Base-by-base conservation (phyloP, 2,888 invertebrate genomes). In the Hedychridium roseum region DNA sequence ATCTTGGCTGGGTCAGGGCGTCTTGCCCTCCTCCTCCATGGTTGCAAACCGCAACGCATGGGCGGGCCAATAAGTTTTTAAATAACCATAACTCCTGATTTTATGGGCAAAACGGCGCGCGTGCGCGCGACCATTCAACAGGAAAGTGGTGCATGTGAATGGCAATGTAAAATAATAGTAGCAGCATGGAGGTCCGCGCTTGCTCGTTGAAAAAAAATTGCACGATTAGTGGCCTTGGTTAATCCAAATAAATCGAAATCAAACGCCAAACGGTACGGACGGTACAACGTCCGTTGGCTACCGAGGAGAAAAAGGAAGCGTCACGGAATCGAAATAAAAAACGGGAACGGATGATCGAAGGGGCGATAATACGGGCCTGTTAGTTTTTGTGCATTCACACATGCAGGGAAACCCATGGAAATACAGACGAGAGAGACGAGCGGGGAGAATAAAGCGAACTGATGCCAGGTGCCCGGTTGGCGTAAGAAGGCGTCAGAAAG, bases 31-130 rank as follows among this genome's bases (percentile, higher is more conserved):
- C 55, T 46, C 28, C 39, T 40, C 38, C 16, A 28, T 30, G 37
- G 26, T 53, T 64, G 65, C 60, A 64, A 66, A 69, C 65, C 66
- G 64, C 66, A 67, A 58, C 66, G 57, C 66, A 73, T 73, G 74
- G 75, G 75, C 75, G 75, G 75, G 75, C 75, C 75, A 75, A 76
- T 76, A 74, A 73, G 74, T 75, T 76, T 76, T 75, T 75, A 75
- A 75, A 74, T 75, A 75, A 75, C 74, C 74, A 75, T 75, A 75
- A 75, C 73, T 75, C 69, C 64, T 71, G 71, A 62, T 72, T 75
- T 75, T 75, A 74, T 73, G 72, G 66, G 52, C 64, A 67, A 70
- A 73, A 67, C 59, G 60, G 68, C 55, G 70, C 58, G 64, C 61
- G 54, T 56, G n/a, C n/a, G n/a, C n/a, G n/a, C n/a, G n/a, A n/a